Base-by-base conservation (phyloP, 2,888 invertebrate genomes). In the Drepanosiphum platanoidis region DNA sequence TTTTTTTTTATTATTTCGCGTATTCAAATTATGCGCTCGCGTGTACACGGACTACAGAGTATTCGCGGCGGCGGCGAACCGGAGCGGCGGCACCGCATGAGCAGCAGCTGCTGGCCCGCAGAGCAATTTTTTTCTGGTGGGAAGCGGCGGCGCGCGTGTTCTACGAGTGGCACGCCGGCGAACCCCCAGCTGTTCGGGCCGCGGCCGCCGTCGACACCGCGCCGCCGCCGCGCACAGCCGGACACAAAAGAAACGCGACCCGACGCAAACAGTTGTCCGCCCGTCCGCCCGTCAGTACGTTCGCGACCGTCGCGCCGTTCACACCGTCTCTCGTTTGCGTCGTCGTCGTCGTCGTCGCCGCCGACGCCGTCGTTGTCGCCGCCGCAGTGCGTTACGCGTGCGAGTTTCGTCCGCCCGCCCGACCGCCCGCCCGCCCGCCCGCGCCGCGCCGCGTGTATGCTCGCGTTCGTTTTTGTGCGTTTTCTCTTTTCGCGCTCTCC, bases 181-280 rank as follows among this genome's bases (percentile, higher is more conserved):
- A 39, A 39, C 61, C 61, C 36, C 77, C 78, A 79, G 78, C 78
- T 79, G 78, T 66, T 79, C 64, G n/a, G n/a, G n/a, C n/a, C n/a
- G n/a, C n/a, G n/a, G n/a, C n/a, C n/a, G n/a, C n/a, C n/a, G n/a
- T n/a, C n/a, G n/a, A n/a, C n/a, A n/a, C n/a, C n/a, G n/a, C n/a
- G n/a, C n/a, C n/a, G n/a, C n/a, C n/a, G n/a, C n/a, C n/a, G n/a
- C 39, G 66, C 39, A 8, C 71, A 30, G 71, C 58, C 39, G 82
- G 58, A 82, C 71, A 72, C 82, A 82, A 58, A 82, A 82, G 72
- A 78, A n/a, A 81, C 72, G 58, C 70, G 34, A 81, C 72, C 39
- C 70, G 34, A 68, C 68, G 79, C 46, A 68, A 80, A 70, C 68
- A 70, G 72, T 58, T 68, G 39, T 42, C 36, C 61, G 83, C 30